Conservation (phyloP, 2,113 vertebrate species). For the Ceratotherium simum region DNA sequence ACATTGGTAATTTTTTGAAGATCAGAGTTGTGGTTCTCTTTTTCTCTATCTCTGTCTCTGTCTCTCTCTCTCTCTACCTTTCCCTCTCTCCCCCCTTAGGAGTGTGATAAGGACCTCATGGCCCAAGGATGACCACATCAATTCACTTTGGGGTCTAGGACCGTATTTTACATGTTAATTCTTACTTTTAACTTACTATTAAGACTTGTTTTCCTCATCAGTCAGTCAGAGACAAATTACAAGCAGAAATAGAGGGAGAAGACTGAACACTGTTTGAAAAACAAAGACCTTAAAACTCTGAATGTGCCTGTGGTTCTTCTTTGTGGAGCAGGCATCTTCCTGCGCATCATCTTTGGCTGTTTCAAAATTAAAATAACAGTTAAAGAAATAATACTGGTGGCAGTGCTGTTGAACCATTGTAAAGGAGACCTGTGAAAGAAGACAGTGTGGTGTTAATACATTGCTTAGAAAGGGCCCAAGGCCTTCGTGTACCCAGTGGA, state of each 20-base stretch:
- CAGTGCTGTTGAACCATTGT: not conserved
- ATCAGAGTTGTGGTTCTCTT: not conserved
- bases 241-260: not conserved
- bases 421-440: not conserved
- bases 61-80: rapidly evolving
- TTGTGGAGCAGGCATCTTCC: rapidly evolving
- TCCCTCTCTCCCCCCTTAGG: too few species aligned
- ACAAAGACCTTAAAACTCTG: not conserved
- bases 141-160: not conserved
- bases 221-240: not conserved
- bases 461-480: not conserved
- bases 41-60: rapidly evolving
- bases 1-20: not conserved
- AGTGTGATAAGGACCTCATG: rapidly evolving
- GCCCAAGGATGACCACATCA: rapidly evolving
- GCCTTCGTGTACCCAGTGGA: too few species aligned
- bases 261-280: not conserved
- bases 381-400: not conserved
- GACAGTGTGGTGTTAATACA: not conserved
- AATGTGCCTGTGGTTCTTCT: not conserved
- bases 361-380: not conserved
- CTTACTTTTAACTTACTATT: not conserved
- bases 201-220: not conserved
- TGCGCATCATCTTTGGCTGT: not conserved
- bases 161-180: rapidly evolving